Evolutionary conservation across 37 sponge, comb jelly and placozoan genomes (phyloP).

Genomic region (Beroe forskalii): DNA sequence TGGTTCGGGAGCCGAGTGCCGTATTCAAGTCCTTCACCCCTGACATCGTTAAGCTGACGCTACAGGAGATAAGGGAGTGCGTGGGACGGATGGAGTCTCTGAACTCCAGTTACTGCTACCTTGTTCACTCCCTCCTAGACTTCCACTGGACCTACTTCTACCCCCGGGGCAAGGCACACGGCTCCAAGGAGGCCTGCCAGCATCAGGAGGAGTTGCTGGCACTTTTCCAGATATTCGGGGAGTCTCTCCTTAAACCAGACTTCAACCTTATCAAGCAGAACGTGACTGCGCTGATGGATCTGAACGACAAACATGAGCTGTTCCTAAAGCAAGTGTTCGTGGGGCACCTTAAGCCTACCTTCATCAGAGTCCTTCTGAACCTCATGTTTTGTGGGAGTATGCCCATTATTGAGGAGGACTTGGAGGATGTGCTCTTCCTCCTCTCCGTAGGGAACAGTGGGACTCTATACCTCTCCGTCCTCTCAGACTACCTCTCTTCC

Average conservation of each 20-base stretch:
- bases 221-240: neutral
- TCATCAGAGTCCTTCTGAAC: neutral
- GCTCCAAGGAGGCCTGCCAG: neutral
- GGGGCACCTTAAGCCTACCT: neutral
- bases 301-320: slow-evolving; percentile 15
- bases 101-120: neutral
- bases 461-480: neutral
- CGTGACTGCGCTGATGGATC: neutral
- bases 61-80: neutral
- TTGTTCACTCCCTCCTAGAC: slow-evolving; percentile 14
- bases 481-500: neutral
- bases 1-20: slow-evolving; percentile 3
- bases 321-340: neutral
- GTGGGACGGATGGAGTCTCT: neutral
- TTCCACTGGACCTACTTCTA: slow-evolving; percentile 7
- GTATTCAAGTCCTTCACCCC: neutral
- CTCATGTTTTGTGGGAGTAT: neutral
- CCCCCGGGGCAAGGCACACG: neutral
- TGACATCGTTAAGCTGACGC: neutral
- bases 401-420: slow-evolving; percentile 4
- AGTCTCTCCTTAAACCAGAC: neutral
- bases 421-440: neutral
- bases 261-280: slow-evolving; percentile 6
- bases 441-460: neutral
- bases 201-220: neutral